Evolutionary conservation across 2,888 invertebrate genomes (phyloP), one percentile per base, ranked within the genome.

Genomic region (Ischnus inquisitorius): DNA sequence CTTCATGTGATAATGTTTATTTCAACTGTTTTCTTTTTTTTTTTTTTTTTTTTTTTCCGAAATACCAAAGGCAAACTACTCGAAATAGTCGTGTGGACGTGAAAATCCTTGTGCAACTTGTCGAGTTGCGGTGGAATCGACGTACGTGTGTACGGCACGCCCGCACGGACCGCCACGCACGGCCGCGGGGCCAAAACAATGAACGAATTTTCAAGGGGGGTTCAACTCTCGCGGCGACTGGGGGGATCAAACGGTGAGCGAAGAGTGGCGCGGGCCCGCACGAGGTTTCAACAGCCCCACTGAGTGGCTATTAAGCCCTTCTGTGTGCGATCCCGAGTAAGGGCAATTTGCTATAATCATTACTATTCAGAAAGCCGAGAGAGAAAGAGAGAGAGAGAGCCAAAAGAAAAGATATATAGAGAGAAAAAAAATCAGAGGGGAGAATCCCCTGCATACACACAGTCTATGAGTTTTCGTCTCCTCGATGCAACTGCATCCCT

Each of bases 341-440:
- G 91, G 89, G 91, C 91, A 91, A 92, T 92, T 91, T 91, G 90
- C 90, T 90, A 89, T 92, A 92, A 92, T 92, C 91, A 92, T 92
- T 90, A 91, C 91, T 90, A 92, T 92, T 92, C 91, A 91, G 88
- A 86, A 90, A 90, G 88, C 88, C 87, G 88, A 88, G 88, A 86
- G 86, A n/a, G n/a, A n/a, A n/a, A n/a, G n/a, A n/a, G n/a, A n/a
- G n/a, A n/a, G n/a, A 86, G 89, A 62, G 48, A 88, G 90, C 88
- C 41, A 75, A 79, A 76, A 74, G 65, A 60, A 67, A 76, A 78
- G 34, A 34, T 34, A 82, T 67, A 79, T 71, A 79, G 78, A 76
- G 68, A 82, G 76, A 79, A 75, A 71, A 81, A 57, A 71, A 79
- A 51, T 34, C 46, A 43, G 64, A 48, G 64, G 77, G 68, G 71